Evolutionary conservation across 2,888 invertebrate species (phyloP), one percentile per base, ranked within the genome.

Genomic region (Aphidoletes aphidimyza): DNA sequence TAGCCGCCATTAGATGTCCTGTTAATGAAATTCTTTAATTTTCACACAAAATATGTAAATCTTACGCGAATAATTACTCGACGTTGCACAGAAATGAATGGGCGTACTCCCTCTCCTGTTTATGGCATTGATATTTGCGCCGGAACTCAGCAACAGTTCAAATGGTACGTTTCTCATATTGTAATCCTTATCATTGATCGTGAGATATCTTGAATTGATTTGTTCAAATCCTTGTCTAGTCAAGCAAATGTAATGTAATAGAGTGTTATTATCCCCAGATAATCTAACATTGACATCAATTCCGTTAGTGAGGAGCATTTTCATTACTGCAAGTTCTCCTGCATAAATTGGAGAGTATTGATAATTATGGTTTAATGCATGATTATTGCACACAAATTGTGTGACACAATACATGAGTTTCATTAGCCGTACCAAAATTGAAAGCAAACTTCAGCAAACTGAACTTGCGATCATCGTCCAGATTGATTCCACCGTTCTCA

Each of bases 1-100:
- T 54, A 54, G 54, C 54, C 54, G 54, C 54, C 54, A n/a, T n/a
- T 54, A n/a, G 54, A 54, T 54, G 17, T 17, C 54, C 54, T 54
- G 54, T 54, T 54, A n/a, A 54, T 54, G 22, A 54, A 54, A 54
- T 54, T 54, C 54, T 54, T 54, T 54, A 54, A 54, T 54, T 54
- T 54, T 54, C 54, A 17, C 54, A 54, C 54, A 54, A 54, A 54
- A 54, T n/a, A 54, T n/a, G 54, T 54, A n/a, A 54, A 54, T 54
- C 54, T 54, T 54, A 54, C 54, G 54, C 54, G 17, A 54, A 54
- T 54, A 54, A n/a, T 54, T 19, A 54, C 54, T n/a, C 54, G 54
- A 54, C 54, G 22, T 19, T 54, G 54, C 54, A 54, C 54, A 54
- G 9, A 54, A n/a, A 54, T 54, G 54, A 54, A 54, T 54, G 54